Evolutionary conservation across 2,888 invertebrate species (phyloP), one percentile per base, ranked within the genome.

Genomic region (Sycophila texana): DNA sequence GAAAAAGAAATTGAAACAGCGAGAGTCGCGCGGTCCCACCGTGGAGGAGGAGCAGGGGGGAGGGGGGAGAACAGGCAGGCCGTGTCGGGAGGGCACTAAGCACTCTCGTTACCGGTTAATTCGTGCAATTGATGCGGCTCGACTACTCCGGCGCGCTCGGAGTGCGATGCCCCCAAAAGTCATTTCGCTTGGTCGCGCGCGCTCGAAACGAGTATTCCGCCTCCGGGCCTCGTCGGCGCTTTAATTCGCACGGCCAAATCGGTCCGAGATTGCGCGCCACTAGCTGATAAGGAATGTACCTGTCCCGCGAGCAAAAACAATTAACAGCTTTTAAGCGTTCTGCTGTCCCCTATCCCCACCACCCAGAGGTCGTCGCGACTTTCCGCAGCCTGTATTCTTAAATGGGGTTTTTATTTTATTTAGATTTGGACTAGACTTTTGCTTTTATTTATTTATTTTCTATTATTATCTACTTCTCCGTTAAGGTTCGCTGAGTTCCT

Each of bases 81-180:
- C 39, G 39, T 5, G 39, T 39, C 39, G 49, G 60, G 57, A 53
- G 58, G 72, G 51, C 74, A 74, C 68, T 74, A 68, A 79, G 30
- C 74, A 79, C 75, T 73, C 71, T 80, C 75, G 76, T 80, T 72
- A 76, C 80, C 80, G 79, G 72, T 80, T 82, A 83, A 84, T 83
- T 83, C 83, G 83, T 77, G 83, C 83, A 83, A 84, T 84, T 84
- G 83, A 83, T 82, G 82, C 83, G 80, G 75, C 74, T 77, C 81
- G 78, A 74, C 74, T 53, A 74, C 74, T 53, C 39, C 20, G 20
- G 10, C 51, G n/a, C 22, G 75, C 57, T n/a, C 39, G 20, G 57
- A 49, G 74, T 74, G 49, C 74, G 74, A 66, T 74, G 74, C 57
- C 66, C 57, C 74, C 65, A 51, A 71, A 71, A 77, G 76, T 70